Evolutionary conservation across 1,140 invertebrate genomes (phyloP).

Genomic region (Pseudomyrmex dendroicus): DNA sequence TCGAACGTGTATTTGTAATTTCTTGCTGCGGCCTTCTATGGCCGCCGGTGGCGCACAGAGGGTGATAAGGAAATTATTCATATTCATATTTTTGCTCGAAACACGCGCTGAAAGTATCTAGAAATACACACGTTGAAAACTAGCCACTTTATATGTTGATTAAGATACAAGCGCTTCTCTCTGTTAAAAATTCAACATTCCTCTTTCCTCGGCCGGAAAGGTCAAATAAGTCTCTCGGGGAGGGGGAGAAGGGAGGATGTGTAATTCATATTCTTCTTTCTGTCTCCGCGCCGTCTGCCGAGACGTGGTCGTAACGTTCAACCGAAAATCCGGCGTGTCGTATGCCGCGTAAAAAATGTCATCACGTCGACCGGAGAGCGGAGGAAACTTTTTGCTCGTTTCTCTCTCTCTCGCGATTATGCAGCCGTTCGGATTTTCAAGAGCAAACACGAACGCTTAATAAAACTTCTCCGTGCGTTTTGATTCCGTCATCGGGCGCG

Average conservation of each 20-base stretch:
- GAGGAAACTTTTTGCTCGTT: not conserved
- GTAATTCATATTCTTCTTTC: constrained; percentile 58
- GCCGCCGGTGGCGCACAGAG: not conserved
- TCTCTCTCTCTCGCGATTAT: not conserved
- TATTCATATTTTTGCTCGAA: constrained; percentile 46
- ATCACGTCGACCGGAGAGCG: not conserved
- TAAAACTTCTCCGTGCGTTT: constrained; percentile 25
- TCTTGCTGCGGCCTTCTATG: constrained; percentile 1
- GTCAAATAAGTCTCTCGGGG: constrained; percentile 40
- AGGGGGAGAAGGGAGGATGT: not conserved
- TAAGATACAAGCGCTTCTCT: constrained; percentile 55
- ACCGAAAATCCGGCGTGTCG: constrained; percentile 31
- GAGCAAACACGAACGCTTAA: not conserved
- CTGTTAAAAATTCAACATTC: constrained; percentile 53
- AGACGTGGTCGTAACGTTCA: constrained; percentile 37
- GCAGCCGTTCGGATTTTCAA: not conserved
- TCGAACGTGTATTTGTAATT: constrained; percentile 36
- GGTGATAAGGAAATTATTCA: constrained; percentile 56
- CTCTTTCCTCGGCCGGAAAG: not conserved
- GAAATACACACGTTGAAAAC: constrained; percentile 52
- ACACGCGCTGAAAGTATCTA: constrained; percentile 51
- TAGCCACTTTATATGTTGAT: constrained; percentile 62
- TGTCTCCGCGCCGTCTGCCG: constrained; percentile 45
- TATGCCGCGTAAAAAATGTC: constrained; percentile 12
- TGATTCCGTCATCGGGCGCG: constrained; percentile 16